Base-by-base conservation (phyloP, 2,113 vertebrate genomes). In the Asarcornis scutulata region DNA sequence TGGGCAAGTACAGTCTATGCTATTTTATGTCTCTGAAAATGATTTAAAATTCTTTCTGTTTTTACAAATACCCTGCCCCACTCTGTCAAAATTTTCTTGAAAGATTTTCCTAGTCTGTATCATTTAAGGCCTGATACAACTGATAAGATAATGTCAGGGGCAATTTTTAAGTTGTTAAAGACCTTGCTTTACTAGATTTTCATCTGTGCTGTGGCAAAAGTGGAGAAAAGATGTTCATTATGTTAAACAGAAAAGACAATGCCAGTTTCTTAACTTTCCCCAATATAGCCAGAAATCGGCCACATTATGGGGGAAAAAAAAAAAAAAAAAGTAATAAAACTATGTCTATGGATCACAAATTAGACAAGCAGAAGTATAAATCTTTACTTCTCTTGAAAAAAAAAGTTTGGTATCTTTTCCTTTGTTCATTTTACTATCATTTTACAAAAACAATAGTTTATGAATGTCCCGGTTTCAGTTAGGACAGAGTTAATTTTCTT, bases 81-180 rank as follows among this genome's bases (percentile, higher is more conserved):
- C 38, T 96, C 59, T 68, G 68, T 89, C 68, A 96, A 90, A 96
- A 91, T 77, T 64, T 32, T 95, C 92, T 81, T 89, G 81, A 96
- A 97, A 95, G 36, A 89, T 96, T 95, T 93, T 83, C 42, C n/a
- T 56, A 85, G 32, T n/a, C 34, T 31, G 52, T 78, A 38, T 85
- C 52, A 72, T 68, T 96, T 87, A 93, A 96, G 91, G 91, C 95
- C 86, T 97, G 55, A 56, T 83, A 81, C 17, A 93, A 89, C 74
- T 95, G 97, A 97, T 95, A 97, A 93, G 85, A 91, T 69, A 93
- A 95, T 84, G 95, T 95, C 91, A 96, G 89, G 86, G 91, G 31
- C 52, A 66, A 95, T 96, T 97, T 96, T 96, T 89, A 78, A 96
- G 79, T 59, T 88, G 71, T 86, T 97, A 90, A 97, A 97, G 73